Conservation (phyloP, 1,140 invertebrate genomes). For the Popillia japonica region DNA sequence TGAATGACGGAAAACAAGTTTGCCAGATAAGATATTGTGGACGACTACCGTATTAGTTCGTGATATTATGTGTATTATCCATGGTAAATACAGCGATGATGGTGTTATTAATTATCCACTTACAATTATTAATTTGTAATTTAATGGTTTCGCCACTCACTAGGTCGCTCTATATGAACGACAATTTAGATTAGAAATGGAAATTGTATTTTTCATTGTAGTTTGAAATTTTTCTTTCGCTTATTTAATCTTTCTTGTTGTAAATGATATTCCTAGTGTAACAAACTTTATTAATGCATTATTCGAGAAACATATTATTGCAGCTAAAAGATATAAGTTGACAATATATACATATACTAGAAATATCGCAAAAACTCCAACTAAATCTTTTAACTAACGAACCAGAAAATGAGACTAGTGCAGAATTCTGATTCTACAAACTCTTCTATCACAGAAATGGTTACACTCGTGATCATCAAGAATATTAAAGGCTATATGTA, state of each 20-base stretch:
- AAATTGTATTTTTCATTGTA: slow-evolving; percentile 13
- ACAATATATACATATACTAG: too few species aligned
- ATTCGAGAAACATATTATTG: neutral
- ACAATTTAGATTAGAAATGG: slow-evolving; percentile 24
- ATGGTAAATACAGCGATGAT: neutral
- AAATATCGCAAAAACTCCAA: too few species aligned
- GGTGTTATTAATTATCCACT: slow-evolving; percentile 24
- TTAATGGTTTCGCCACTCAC: neutral
- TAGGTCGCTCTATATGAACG: neutral
- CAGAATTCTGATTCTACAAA: too few species aligned
- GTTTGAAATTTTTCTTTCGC: neutral
- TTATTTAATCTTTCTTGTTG: neutral
- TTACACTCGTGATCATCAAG: neutral
- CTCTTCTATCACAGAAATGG: too few species aligned
- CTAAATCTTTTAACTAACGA: too few species aligned
- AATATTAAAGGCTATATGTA: too few species aligned
- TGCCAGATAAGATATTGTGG: slow-evolving; percentile 11
- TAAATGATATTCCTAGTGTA: neutral
- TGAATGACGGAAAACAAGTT: slow-evolving; percentile 9
- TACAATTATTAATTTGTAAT: slow-evolving; percentile 22
- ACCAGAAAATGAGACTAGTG: too few species aligned
- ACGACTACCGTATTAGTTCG: slow-evolving; percentile 21
- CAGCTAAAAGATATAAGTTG: neutral
- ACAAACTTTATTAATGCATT: slow-evolving; percentile 24
- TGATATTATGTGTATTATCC: slow-evolving; percentile 11